phyloP scores from a whole-genome alignment of 2,113 vertebrate species.

The Laticauda colubrina region DNA sequence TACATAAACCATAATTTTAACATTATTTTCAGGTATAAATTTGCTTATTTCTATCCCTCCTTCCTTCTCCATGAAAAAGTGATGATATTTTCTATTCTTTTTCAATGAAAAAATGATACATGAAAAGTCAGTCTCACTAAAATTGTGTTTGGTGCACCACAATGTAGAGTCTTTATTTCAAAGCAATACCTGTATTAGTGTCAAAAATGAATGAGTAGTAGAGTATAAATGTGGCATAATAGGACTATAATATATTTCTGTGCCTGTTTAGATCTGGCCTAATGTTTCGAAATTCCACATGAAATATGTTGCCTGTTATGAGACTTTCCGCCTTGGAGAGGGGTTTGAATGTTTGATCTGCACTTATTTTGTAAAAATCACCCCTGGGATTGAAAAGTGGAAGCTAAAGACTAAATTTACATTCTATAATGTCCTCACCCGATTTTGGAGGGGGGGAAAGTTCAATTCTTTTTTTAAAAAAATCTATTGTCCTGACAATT shows the following conservation, averaged over 20 bases:
- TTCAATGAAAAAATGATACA: background rate
- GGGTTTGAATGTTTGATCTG: background rate
- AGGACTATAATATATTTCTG: background rate
- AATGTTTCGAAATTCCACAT: rapidly evolving
- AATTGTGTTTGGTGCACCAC: background rate
- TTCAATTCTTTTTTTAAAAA: background rate
- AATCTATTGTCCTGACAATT: background rate
- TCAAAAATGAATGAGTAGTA: background rate
- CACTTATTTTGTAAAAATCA: background rate
- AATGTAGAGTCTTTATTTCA: background rate
- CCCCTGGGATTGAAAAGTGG: background rate
- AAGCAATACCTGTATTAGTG: background rate
- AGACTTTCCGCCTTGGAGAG: background rate
- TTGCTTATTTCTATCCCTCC: background rate
- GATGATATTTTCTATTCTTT: background rate
- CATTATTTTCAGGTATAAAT: background rate
- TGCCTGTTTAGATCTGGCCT: background rate
- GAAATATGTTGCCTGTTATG: background rate
- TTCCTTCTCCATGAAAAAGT: background rate
- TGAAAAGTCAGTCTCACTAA: background rate
- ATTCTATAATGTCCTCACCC: background rate
- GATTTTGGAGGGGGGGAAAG: background rate
- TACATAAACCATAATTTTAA: background rate
- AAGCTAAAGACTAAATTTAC: background rate
- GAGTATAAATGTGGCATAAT: background rate